Base-by-base conservation (phyloP, 2,113 vertebrate species). In the Saccopteryx leptura region DNA sequence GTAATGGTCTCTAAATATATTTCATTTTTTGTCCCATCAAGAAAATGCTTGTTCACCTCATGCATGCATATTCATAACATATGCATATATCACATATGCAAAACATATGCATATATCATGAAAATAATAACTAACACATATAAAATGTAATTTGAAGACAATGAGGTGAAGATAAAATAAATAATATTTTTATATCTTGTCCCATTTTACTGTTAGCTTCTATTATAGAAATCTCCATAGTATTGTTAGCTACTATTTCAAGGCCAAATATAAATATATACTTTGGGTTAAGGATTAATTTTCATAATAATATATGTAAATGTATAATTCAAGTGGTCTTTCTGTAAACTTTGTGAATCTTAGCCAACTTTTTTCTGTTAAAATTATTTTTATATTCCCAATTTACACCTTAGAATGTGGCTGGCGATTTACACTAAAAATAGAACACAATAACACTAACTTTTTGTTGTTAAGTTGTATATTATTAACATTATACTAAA, bases 111-210 rank as follows among this genome's bases (percentile, higher is more conserved):
- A 52, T 15, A 68, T 15, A 39, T 28, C 18, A 26, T 14, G 39
- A 39, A 39, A 39, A 39, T 39, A 3, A 39, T 39, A 39, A 39
- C 39, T 39, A 39, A 86, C 52, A 65, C 52, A 50, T 31, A 52
- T 52, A 39, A 86, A 86, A 90, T 69, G 84, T 26, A 93, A 87
- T 56, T n/a, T 61, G 24, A 89, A 68, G 4, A 80, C 14, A 90
- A 72, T 52, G 26, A 78, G 17, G 89, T 89, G 12, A 94, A 94
- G 19, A 33, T 10, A 4, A 81, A 60, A 75, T 86, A 69, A 82
- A 91, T 74, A 52, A 23, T 81, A 61, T 79, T 89, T 93, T 75
- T 33, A 66, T 88, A 83, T 46, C 33, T 23, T 4, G 18, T 52
- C 39, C 56, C 46, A 39, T 63, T 58, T 76, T 79, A n/a, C 15